phyloP scores from a whole-genome alignment of 2,113 vertebrate species.

The Xiphophorus hellerii region DNA sequence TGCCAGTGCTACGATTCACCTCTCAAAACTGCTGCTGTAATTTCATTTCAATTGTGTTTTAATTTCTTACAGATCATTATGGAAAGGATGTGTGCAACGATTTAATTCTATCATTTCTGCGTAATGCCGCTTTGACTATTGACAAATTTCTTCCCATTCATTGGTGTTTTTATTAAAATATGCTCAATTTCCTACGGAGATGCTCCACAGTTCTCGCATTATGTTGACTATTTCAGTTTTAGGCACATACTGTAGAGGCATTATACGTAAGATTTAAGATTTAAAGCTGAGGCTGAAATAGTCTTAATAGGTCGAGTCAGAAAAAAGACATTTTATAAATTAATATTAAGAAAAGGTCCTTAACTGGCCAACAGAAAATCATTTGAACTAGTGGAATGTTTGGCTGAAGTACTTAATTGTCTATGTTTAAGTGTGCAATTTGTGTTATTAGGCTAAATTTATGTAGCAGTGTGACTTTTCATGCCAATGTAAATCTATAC shows the following conservation, averaged over 20 bases:
- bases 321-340: background rate
- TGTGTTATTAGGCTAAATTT: too few relatives aligned
- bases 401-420: too few relatives aligned
- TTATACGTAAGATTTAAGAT: background rate
- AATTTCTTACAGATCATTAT: conserved; percentile 1
- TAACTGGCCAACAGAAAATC: background rate
- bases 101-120: background rate
- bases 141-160: background rate
- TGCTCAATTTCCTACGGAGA: background rate
- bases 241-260: background rate
- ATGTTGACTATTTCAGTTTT: background rate
- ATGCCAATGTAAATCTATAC: too few relatives aligned
- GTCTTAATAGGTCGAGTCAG: background rate
- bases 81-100: background rate
- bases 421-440: too few relatives aligned
- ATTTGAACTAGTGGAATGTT: too few relatives aligned
- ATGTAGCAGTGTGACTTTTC: too few relatives aligned
- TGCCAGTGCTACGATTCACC: conserved; percentile 25
- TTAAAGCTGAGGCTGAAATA: background rate
- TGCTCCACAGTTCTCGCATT: background rate
- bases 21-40: conserved; percentile 23
- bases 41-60: conserved; percentile 35
- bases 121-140: background rate
- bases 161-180: conserved; percentile 10
- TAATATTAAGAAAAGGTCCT: background rate